Evolutionary conservation across 1,140 invertebrate genomes (phyloP).

Genomic region (Papilio machaon): DNA sequence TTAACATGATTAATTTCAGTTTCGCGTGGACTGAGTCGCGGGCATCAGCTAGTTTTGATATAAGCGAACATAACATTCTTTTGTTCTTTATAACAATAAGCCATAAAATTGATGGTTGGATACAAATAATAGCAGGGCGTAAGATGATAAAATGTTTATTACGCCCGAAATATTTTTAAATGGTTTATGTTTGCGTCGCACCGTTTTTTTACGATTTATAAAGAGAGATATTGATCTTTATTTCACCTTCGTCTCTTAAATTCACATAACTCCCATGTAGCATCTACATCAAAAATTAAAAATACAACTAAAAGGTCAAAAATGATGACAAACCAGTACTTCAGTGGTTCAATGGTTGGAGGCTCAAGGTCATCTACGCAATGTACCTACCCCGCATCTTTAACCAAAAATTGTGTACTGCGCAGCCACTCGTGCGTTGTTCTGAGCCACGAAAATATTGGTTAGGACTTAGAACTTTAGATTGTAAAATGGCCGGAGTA

Average conservation of each 20-base stretch:
- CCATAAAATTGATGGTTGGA: constrained; percentile 10
- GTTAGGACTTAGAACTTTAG: too few species aligned
- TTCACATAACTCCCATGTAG: background rate
- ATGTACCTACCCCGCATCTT: too few species aligned
- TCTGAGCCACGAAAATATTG: too few species aligned
- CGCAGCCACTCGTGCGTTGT: too few species aligned
- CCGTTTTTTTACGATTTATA: background rate
- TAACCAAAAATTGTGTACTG: too few species aligned
- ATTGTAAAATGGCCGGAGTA: too few species aligned
- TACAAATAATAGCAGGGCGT: background rate
- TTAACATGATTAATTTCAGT: too few species aligned
- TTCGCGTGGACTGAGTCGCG: too few species aligned
- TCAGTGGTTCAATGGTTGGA: too few species aligned
- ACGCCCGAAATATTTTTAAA: background rate
- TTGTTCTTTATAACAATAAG: background rate
- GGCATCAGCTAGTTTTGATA: background rate
- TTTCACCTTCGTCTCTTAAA: background rate
- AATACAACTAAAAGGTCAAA: too few species aligned
- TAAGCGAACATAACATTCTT: background rate
- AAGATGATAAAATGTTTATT: background rate
- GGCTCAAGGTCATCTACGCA: too few species aligned
- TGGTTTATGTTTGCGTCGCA: background rate
- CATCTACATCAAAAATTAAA: background rate
- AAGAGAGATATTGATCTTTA: background rate
- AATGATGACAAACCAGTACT: too few species aligned